These are phyloP conservation scores for Apodemus speciosus DNA, from an alignment of 2,113 vertebrate genomes.

Conservation along the genomic window DNA sequence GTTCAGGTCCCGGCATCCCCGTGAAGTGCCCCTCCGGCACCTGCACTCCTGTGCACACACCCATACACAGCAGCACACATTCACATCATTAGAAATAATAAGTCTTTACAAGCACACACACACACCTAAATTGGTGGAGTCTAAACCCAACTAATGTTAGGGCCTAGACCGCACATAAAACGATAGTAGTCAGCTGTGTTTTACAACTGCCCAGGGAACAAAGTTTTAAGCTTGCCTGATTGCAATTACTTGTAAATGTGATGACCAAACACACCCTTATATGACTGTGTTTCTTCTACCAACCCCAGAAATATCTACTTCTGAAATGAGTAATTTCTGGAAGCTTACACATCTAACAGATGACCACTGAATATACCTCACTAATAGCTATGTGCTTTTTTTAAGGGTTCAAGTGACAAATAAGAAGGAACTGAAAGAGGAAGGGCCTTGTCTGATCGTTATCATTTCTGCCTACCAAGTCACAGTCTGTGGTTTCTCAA, in stretches of 20 bases:
- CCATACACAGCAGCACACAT: not conserved
- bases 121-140: not conserved
- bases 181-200: not conserved
- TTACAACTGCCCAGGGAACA: not conserved
- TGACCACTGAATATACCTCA: constrained; percentile 31
- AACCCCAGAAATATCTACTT: constrained; percentile 27
- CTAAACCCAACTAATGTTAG: not conserved
- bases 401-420: constrained; percentile 67
- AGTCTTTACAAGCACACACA: not conserved
- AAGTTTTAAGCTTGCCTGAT: not conserved
- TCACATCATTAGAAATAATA: not conserved
- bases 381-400: not conserved
- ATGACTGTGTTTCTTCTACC: not conserved
- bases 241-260: not conserved
- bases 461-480: constrained; percentile 64
- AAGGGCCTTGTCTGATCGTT: constrained; percentile 81
- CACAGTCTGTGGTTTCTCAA: constrained; percentile 79
- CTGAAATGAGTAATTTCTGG: constrained; percentile 63
- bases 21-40: not conserved
- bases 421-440: constrained; percentile 79
- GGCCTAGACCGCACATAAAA: not conserved
- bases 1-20: not conserved
- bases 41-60: not conserved
- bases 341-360: not conserved
- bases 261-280: not conserved